These are phyloP conservation scores for Borostomias antarcticus DNA, from an alignment of 2,797 vertebrate species.

Conservation along the genomic window DNA sequence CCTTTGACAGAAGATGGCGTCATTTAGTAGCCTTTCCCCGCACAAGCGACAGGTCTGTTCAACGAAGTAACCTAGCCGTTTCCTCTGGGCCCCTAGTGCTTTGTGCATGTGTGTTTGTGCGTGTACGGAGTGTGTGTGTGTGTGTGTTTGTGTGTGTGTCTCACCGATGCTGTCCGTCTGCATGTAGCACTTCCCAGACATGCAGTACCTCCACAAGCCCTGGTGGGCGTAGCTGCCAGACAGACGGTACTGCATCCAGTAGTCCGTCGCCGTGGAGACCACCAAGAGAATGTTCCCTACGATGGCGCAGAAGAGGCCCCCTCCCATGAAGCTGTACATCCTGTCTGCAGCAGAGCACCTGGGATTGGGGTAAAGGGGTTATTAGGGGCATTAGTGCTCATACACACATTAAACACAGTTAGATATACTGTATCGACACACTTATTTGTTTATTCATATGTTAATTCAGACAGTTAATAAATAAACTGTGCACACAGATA, in stretches of 20 bases:
- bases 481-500: not conserved
- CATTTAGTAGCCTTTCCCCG: not conserved
- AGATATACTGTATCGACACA: not conserved
- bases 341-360: slow-evolving; percentile 57
- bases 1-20: not conserved
- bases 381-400: not conserved
- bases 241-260: slow-evolving; percentile 91
- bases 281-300: slow-evolving; percentile 87
- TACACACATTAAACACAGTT: not conserved
- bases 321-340: slow-evolving; percentile 92
- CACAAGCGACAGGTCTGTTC: slow-evolving; percentile 1
- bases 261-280: slow-evolving; percentile 87
- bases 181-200: slow-evolving; percentile 87
- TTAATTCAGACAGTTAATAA: not conserved
- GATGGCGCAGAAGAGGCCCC: slow-evolving; percentile 88
- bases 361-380: not conserved
- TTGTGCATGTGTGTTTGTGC: not conserved
- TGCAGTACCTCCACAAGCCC: slow-evolving; percentile 89
- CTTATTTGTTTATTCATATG: not conserved
- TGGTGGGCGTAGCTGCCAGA: slow-evolving; percentile 87
- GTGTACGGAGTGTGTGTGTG: no score
- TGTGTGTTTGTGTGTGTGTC: slow-evolving; percentile 17
- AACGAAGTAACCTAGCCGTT: not conserved
- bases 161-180: slow-evolving; percentile 88
- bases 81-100: not conserved